Base-by-base conservation (phyloP, 2,113 vertebrate genomes). In the Oreocharis arfaki region DNA sequence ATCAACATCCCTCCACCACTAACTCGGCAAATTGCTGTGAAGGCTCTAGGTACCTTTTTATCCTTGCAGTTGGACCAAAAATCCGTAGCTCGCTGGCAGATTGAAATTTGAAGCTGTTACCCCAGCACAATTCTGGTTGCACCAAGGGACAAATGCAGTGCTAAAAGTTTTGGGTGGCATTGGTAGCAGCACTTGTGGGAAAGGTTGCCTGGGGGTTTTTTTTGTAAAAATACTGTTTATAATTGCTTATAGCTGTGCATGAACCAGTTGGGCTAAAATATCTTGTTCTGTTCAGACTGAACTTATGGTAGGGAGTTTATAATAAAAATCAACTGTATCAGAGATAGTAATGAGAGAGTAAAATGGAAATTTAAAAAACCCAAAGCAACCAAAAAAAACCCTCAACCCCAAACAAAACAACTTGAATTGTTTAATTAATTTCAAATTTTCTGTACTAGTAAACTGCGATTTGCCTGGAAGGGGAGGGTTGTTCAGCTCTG, bases 1-100 rank as follows among this genome's bases (percentile, higher is more conserved):
- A 99, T 99, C 98, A 98, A 98, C 82, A 99, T 99, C 79, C 99
- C 99, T 6, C 99, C 99, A 8, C 99, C 99, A 0, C 98, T 99
- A 68, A 99, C 99, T 1, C 98, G 99, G 30, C 99, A 99, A 63
- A 99, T 99, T 77, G 99, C 99, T 41, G 99, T 99, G 85, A 99
- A 99, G 97, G 99, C 99, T 91, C 96, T 99, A 97, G 99, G 99
- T 99, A 98, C 93, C 89, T 41, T 75, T 83, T 74, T 65, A 1
- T 63, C 32, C 60, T 81, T 69, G 59, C 37, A 81, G n/a, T 42
- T 16, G 21, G 13, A 46, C 49, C 70, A 61, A 11, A 46, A 78
- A 55, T 27, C 47, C 3, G 0, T 49, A 70, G 39, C 33, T 56
- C 1, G 0, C 14, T 82, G 68, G 49, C 69, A 75, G 44, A 4